These are phyloP conservation scores for Pocillopora grandis DNA, from an alignment of 92 coral and sea anemone species.

Conservation along the genomic window DNA sequence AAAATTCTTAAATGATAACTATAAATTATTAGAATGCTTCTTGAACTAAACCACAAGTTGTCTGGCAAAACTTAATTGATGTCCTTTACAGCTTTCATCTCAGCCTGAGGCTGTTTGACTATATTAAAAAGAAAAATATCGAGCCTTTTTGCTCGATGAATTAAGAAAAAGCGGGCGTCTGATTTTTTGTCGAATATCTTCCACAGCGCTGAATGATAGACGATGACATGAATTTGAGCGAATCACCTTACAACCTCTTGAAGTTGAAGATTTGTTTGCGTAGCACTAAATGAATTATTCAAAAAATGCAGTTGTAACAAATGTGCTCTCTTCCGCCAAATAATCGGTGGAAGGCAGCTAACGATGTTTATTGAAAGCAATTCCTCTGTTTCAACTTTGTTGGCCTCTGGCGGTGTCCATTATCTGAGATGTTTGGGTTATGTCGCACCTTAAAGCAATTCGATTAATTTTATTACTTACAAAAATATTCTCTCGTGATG, in stretches of 20 bases:
- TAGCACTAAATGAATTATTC: constrained; percentile 17
- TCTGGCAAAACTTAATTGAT: not conserved
- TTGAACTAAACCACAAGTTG: not conserved
- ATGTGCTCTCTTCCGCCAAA: constrained; percentile 9
- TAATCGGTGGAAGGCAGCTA: not conserved
- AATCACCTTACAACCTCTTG: not conserved
- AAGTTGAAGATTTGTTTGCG: not conserved
- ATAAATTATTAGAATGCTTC: not conserved
- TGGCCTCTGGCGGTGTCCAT: not conserved
- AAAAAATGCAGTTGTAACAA: not conserved
- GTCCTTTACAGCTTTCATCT: not conserved
- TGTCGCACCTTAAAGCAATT: not conserved
- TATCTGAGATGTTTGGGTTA: not conserved
- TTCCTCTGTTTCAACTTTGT: not conserved
- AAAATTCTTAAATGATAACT: not conserved
- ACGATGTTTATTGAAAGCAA: constrained; percentile 2
- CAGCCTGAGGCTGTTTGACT: not conserved
- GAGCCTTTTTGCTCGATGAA: not conserved
- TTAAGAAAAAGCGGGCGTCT: not conserved
- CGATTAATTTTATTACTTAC: not conserved
- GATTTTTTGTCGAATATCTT: not conserved
- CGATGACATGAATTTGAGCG: not conserved
- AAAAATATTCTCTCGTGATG: not conserved
- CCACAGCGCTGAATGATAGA: not conserved
- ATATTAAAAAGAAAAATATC: not conserved